These are phyloP conservation scores for Cheilosia scutellata DNA, from an alignment of 2,888 invertebrate genomes.

Conservation along the genomic window DNA sequence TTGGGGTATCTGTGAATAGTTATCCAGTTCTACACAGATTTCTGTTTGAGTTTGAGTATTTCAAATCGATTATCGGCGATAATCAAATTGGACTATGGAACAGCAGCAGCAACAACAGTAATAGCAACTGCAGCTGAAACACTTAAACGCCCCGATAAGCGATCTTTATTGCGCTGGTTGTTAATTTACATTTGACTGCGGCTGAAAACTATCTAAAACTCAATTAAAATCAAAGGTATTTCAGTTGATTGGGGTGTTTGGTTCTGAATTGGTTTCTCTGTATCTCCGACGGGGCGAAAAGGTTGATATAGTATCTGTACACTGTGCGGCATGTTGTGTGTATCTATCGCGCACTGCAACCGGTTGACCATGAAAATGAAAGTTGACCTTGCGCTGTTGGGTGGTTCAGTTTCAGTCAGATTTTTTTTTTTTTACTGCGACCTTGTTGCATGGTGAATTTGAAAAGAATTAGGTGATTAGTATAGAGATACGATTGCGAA, in stretches of 20 bases:
- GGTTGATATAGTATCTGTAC: neutral
- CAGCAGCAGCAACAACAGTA: neutral
- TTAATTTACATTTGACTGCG: constrained; percentile 66
- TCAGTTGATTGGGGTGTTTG: constrained; percentile 58
- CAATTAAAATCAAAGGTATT: constrained; percentile 68
- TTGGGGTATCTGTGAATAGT: constrained; percentile 34
- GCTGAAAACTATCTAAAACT: constrained; percentile 63
- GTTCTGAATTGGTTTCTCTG: constrained; percentile 57
- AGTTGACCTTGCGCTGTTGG: constrained; percentile 61
- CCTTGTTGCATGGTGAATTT: constrained; percentile 1
- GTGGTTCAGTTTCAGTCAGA: neutral
- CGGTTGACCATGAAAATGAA: constrained; percentile 71
- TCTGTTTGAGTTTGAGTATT: constrained; percentile 23
- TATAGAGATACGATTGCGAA: neutral
- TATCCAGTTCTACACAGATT: constrained; percentile 20
- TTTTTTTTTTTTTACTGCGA: neutral
- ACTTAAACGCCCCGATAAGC: constrained; percentile 64
- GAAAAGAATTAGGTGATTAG: constrained; percentile 31
- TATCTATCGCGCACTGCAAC: constrained; percentile 24
- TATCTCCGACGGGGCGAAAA: neutral
- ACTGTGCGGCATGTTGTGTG: constrained; percentile 6
- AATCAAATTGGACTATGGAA: constrained; percentile 51
- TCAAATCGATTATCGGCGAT: constrained; percentile 70
- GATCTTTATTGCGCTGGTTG: constrained; percentile 70
- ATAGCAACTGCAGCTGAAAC: constrained; percentile 39